Percentiles rank a stretch among this genome's conserved stretches.
Conservation (phyloP, 2,113 vertebrate genomes). For the Pelodiscus sinensis region DNA sequence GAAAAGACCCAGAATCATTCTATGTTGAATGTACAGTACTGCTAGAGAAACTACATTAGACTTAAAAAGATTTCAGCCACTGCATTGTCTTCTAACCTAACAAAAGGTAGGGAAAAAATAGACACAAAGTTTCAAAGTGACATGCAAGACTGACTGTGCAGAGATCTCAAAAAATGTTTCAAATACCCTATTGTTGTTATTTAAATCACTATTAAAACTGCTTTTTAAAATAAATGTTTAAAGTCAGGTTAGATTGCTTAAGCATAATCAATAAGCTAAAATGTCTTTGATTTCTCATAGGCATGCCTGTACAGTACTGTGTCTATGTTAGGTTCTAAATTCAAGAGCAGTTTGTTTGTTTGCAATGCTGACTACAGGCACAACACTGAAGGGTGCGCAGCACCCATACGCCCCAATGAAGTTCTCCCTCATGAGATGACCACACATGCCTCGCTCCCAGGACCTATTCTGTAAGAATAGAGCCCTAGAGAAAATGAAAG, state of each 20-base stretch:
- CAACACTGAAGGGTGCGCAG: background rate
- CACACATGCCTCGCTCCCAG: background rate
- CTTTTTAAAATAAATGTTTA: background rate
- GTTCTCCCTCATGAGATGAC: background rate
- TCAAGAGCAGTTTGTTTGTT: constrained; percentile 6
- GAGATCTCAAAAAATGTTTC: background rate
- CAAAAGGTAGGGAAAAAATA: background rate
- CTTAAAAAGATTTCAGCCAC: constrained; percentile 55
- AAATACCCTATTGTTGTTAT: background rate
- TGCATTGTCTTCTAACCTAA: constrained; percentile 20
- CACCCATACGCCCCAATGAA: background rate
- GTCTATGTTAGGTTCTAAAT: background rate
- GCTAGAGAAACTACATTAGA: constrained; percentile 45
- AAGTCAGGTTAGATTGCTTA: background rate
- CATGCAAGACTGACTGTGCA: background rate
- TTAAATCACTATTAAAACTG: constrained; percentile 25
- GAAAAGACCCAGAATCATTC: background rate
- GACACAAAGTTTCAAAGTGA: background rate
- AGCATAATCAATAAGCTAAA: background rate
- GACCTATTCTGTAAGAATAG: background rate
- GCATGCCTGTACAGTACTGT: background rate
- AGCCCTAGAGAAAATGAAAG: background rate
- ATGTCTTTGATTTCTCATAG: background rate
- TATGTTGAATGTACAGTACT: background rate
- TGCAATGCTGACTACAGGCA: background rate